Evolutionary conservation across 2,797 vertebrate species (phyloP).

Genomic region (Phalloptychus januarius): DNA sequence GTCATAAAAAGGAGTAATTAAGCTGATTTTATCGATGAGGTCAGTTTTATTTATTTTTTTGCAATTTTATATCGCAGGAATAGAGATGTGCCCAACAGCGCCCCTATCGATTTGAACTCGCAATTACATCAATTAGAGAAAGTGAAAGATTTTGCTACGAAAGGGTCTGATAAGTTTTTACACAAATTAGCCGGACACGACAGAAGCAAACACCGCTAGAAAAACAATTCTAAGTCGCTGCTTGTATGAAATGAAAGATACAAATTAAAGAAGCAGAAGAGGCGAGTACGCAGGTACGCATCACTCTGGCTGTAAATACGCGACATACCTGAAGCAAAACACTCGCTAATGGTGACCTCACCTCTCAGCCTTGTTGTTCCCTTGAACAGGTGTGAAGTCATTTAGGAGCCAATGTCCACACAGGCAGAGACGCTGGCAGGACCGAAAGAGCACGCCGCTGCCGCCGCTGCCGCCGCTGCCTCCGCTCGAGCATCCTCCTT

Average conservation of each 20-base stretch:
- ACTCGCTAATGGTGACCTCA: constrained; percentile 12
- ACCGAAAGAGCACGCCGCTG: constrained; percentile 30
- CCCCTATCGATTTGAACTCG: background rate
- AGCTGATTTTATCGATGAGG: background rate
- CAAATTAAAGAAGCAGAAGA: background rate
- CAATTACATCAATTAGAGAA: constrained; percentile 29
- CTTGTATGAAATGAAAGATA: background rate
- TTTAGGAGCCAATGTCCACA: constrained; percentile 26
- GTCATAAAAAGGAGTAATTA: background rate
- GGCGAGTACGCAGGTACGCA: constrained; percentile 7
- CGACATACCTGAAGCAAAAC: constrained; percentile 12
- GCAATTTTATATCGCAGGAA: constrained; percentile 42
- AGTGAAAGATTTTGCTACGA: background rate
- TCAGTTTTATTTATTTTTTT: constrained; percentile 22
- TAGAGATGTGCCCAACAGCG: constrained; percentile 28
- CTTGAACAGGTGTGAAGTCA: constrained; percentile 39
- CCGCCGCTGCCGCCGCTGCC: constrained; percentile 32
- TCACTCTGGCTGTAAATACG: constrained; percentile 23
- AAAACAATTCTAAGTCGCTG: background rate
- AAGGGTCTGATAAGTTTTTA: constrained; percentile 16
- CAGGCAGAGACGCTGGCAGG: constrained; percentile 39
- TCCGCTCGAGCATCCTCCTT: constrained; percentile 55
- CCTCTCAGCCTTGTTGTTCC: constrained; percentile 36
- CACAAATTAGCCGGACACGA: background rate
- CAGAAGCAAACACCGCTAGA: rapidly evolving